Base-by-base conservation (phyloP, 2,113 vertebrate genomes). In the Herpailurus yagouaroundi region DNA sequence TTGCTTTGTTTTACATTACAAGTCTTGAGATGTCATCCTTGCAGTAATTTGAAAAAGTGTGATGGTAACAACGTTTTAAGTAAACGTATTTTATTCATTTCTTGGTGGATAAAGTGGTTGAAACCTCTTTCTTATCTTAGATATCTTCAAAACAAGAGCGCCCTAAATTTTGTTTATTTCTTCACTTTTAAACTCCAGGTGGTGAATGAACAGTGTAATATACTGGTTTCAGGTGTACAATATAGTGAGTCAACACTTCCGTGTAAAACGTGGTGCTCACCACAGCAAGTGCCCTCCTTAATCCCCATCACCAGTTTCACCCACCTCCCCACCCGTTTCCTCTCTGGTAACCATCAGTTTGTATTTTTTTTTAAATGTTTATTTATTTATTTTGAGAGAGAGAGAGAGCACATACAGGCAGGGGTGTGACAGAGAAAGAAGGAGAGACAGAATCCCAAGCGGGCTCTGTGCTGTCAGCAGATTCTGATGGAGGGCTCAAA, bases 251-350 rank as follows among this genome's bases (percentile, higher is more conserved):
- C 41, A 29, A 48, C 73, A 45, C 25, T 76, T 76, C 41, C 41
- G 1, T 48, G 15, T 3, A 4, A 16, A 7, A 31, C 41, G 3
- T 2, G 1, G 14, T 18, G 25, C 27, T 48, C 41, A 31, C 48
- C 41, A 76, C 13, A 2, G 29, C 25, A 48, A 27, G 25, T 48
- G 27, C 27, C 3, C 27, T 76, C 73, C 73, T 31, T 76, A 27
- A 10, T 29, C 3, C 73, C 27, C 73, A 76, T 16, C 27, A 48
- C 73, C 41, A 29, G 29, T 29, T 76, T 48, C 25, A 16, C 14
- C 23, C 4, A 41, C 2, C 41, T 60, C 21, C 73, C 12, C 13
- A 15, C 38, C 23, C 12, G 15, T 7, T 12, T 41, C 73, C 41
- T 14, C 13, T 76, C 73, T 45, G 41, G 6, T 76, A 27, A 76